phyloP scores from a whole-genome alignment of 2,113 vertebrate genomes.

The Sceloporus tristichus region DNA sequence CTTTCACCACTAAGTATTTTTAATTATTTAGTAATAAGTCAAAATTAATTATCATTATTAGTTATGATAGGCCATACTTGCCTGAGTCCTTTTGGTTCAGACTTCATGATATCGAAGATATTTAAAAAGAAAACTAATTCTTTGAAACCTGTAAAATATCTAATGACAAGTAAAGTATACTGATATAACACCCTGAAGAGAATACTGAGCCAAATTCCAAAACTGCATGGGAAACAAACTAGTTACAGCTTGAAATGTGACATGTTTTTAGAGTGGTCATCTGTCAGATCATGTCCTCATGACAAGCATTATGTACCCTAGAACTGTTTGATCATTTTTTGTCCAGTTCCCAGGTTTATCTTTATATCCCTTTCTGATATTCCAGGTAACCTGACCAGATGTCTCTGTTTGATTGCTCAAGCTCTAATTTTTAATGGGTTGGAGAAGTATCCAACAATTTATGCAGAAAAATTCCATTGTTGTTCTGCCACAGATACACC shows the following conservation, averaged over 20 bases:
- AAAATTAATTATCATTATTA: too few species aligned
- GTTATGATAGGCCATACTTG: neutral
- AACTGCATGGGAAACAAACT: neutral
- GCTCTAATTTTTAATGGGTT: constrained; percentile 59
- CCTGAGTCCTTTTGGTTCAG: neutral
- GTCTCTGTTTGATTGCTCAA: constrained; percentile 54
- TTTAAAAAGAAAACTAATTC: neutral
- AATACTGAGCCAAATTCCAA: constrained; percentile 44
- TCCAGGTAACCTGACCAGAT: constrained; percentile 63
- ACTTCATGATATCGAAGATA: neutral
- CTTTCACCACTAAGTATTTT: too few species aligned
- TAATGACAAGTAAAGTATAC: constrained; percentile 13
- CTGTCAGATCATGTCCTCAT: constrained; percentile 20
- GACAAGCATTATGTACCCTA: constrained; percentile 17
- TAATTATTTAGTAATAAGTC: too few species aligned
- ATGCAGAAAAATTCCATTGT: constrained; percentile 30
- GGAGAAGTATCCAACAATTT: constrained; percentile 30
- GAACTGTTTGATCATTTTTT: constrained; percentile 50
- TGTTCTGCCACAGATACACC: constrained; percentile 46
- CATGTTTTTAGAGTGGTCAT: constrained; percentile 24
- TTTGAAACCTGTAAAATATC: neutral
- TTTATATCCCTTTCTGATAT: constrained; percentile 53
- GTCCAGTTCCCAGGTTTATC: constrained; percentile 33
- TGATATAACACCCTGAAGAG: neutral
- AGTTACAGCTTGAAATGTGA: constrained; percentile 13